These are phyloP conservation scores for Austrolebias charrua DNA, from an alignment of 2,797 vertebrate species.

Conservation along the genomic window DNA sequence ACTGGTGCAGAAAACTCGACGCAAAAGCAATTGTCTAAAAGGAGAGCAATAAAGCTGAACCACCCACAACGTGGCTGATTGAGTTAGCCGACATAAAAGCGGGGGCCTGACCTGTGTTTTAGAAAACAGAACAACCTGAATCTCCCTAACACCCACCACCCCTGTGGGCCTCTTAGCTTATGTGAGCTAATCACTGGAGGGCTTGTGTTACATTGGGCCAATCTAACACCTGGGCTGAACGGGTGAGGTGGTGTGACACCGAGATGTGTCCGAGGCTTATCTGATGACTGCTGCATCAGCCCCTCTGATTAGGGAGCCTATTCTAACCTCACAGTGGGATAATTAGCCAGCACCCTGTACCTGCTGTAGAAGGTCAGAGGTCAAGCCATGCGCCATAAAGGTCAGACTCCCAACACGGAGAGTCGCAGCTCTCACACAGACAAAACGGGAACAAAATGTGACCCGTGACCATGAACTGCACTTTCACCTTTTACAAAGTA, in stretches of 20 bases:
- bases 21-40: slow-evolving; percentile 34
- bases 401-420: slow-evolving; percentile 48
- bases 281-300: slow-evolving; percentile 73
- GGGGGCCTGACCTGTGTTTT: slow-evolving; percentile 54
- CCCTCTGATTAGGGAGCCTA: slow-evolving; percentile 77
- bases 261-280: slow-evolving; percentile 79
- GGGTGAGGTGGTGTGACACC: slow-evolving; percentile 61
- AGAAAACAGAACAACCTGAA: slow-evolving; percentile 59
- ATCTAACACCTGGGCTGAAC: slow-evolving; percentile 81
- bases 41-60: slow-evolving; percentile 48
- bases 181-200: slow-evolving; percentile 79
- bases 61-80: slow-evolving; percentile 71
- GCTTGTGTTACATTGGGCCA: slow-evolving; percentile 80
- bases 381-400: slow-evolving; percentile 36
- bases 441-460: slow-evolving; percentile 24
- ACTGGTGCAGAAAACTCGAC: slow-evolving; percentile 17
- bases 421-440: slow-evolving; percentile 6
- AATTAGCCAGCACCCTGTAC: slow-evolving; percentile 74
- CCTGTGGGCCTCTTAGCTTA: slow-evolving; percentile 71
- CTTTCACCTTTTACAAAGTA: not conserved
- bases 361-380: slow-evolving; percentile 66
- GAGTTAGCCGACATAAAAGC: slow-evolving; percentile 60
- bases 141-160: slow-evolving; percentile 54
- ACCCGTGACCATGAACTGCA: slow-evolving; percentile 44
- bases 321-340: slow-evolving; percentile 67